Percentiles rank a stretch among this genome's conserved stretches.
Evolutionary conservation across 2,113 vertebrate species (phyloP).

Genomic region (Microcebus tavaratra): DNA sequence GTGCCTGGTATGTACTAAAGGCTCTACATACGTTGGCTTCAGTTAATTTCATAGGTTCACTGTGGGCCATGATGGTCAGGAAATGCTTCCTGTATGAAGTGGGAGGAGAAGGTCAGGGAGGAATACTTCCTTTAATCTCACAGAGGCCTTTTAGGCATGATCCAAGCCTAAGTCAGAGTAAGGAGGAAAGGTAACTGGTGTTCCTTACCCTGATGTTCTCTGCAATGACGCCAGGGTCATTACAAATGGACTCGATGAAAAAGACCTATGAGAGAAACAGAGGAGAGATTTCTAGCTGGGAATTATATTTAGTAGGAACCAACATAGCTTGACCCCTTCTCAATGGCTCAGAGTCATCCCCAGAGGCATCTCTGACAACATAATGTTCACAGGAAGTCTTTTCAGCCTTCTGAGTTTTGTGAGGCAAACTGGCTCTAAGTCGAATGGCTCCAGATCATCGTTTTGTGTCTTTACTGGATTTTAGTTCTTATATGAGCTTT

Average conservation of each 20-base stretch:
- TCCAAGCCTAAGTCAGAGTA: neutral
- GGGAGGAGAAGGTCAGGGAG: neutral
- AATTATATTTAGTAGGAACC: neutral
- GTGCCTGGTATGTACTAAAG: neutral
- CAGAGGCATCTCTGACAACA: slow-evolving; percentile 19
- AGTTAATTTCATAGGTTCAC: slow-evolving; percentile 13
- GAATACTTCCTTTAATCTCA: neutral
- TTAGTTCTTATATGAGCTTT: neutral
- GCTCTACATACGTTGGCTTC: neutral
- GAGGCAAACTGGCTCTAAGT: slow-evolving; percentile 18
- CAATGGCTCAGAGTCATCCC: neutral
- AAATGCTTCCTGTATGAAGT: slow-evolving; percentile 1
- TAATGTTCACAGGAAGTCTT: neutral
- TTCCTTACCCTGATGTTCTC: slow-evolving; percentile 91
- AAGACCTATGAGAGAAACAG: slow-evolving; percentile 86
- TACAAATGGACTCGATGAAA: slow-evolving; percentile 93
- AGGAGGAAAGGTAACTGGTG: neutral
- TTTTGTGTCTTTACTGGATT: slow-evolving; percentile 3
- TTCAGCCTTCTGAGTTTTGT: slow-evolving; percentile 50
- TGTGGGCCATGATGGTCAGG: neutral
- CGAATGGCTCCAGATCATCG: neutral
- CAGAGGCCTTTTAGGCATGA: slow-evolving; percentile 31
- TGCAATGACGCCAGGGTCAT: slow-evolving; percentile 91
- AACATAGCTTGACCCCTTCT: neutral
- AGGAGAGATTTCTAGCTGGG: slow-evolving; percentile 3